Base-by-base conservation (phyloP, 2,797 vertebrate species). In the Chelonia mydas region DNA sequence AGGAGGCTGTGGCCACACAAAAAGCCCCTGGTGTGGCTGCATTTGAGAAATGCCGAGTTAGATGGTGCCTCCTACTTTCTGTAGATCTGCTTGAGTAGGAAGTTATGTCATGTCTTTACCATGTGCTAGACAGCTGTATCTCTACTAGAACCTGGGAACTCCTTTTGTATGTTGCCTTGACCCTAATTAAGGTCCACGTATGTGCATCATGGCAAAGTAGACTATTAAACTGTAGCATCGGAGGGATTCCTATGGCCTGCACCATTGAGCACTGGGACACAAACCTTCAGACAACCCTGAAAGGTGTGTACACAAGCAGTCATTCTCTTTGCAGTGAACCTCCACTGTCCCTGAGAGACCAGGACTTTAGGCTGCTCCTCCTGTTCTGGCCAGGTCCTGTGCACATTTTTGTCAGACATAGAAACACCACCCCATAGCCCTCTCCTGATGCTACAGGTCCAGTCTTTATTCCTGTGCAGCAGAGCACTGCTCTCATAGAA, bases 41-140 rank as follows among this genome's bases (percentile, higher is more conserved):
- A 50, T 17, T 16, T 51, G 50, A 51, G 50, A 51, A 51, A 16
- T 15, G 16, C 50, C 17, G 15, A 51, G 50, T 51, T 51, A 21
- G 1, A 0, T 27, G 28, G 2, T 59, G 8, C 65, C 53, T 77
- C 87, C 85, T 88, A 72, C 84, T 77, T 92, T 94, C 72, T 77
- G 96, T 65, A n/a, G 33, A 65, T n/a, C 31, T 82, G 83, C 53
- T 93, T 90, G 95, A 85, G 81, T 85, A 83, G 45, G 81, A 85
- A 79, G 81, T 84, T 45, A 5, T 86, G 17, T 86, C 87, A 74
- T 25, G 25, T 82, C 27, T 5, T 89, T 93, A 53, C 55, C 54
- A 19, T 85, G 89, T 90, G 57, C 47, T 90, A 9, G 88, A 49
- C 23, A 90, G 50, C 23, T 92, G 90, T 91, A 77, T 90, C 27